Base-by-base conservation (phyloP, 2,888 invertebrate genomes). In the Venusia cambrica region DNA sequence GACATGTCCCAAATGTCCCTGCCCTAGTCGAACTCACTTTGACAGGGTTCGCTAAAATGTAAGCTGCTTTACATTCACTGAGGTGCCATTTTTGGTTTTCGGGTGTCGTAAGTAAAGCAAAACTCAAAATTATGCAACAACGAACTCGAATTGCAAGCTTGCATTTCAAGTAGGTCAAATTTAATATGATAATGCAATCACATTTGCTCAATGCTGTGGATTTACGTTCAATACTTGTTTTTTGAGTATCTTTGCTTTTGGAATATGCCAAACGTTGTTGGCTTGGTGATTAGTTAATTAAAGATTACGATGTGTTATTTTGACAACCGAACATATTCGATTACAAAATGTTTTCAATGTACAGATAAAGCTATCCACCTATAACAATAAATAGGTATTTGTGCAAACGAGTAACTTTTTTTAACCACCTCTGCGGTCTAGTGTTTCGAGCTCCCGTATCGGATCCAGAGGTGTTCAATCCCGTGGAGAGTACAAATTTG, bases 151-250 rank as follows among this genome's bases (percentile, higher is more conserved):
- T 40, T 36, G 48, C 65, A 54, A 57, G 65, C 63, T 57, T 52
- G 57, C 46, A 53, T 54, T 57, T 55, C 62, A 57, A 71, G 57
- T 57, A 51, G 71, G 70, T 65, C 69, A 66, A 37, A 60, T 16
- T 62, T 57, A 57, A 57, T 61, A 49, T 49, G 42, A 42, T 56
- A 57, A 49, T 55, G 67, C 63, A 71, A 72, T 60, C 29, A 31
- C 42, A 56, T 64, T 62, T 67, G 57, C 57, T 51, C 54, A 64
- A 67, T 62, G 56, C 51, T 52, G 51, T 54, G 9, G 5, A 16
- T 31, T 37, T 31, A 25, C 32, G 30, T 32, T 28, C 27, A 19
- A 27, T 32, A 34, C 22, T 30, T 16, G 4, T n/a, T 11, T n/a
- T 33, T 13, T 25, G 6, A 8, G 5, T 22, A 8, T n/a, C 8